Base-by-base conservation (phyloP, 2,888 invertebrate species). In the Rhyacophila evoluta region DNA sequence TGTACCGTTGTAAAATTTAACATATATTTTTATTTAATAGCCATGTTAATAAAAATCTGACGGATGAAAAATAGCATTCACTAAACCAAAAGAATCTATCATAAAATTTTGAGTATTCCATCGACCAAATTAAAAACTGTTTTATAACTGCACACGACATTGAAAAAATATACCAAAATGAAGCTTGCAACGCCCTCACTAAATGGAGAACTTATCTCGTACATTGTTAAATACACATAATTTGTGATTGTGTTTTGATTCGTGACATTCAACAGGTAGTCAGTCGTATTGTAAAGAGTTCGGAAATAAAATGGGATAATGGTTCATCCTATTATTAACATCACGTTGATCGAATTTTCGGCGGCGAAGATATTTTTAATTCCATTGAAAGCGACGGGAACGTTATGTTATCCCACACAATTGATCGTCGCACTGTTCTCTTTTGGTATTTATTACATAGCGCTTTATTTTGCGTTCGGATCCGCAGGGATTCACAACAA, bases 291-390 rank as follows among this genome's bases (percentile, higher is more conserved):
- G 55, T 55, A 55, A 12, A 19, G 11, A 38, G 10, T 19, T 55
- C 15, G 55, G 55, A 55, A 55, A 33, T 55, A 19, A 25, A 10
- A 19, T 12, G 19, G 55, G 19, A 10, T 55, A 55, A 41, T 12
- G 39, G 55, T 19, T 55, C 25, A 55, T 55, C 55, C 55, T 55
- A 19, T 55, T 55, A 55, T 55, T 55, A 25, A 55, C 55, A 55
- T 25, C 10, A 6, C 15, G 55, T 55, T 55, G 1, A 55, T 55
- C 19, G 25, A 25, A 55, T n/a, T 55, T 55, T 55, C 19, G 55
- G 19, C 55, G 55, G 2, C 55, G 19, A 55, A 55, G 19, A 19
- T 55, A 6, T 15, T 25, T 10, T 8, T 19, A 25, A 55, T 55
- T 10, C 55, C 15, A 19, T 55, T 12, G 19, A 55, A 55, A 55